Evolutionary conservation across 2,888 invertebrate species (phyloP).

Genomic region (Agonum fuliginosum): DNA sequence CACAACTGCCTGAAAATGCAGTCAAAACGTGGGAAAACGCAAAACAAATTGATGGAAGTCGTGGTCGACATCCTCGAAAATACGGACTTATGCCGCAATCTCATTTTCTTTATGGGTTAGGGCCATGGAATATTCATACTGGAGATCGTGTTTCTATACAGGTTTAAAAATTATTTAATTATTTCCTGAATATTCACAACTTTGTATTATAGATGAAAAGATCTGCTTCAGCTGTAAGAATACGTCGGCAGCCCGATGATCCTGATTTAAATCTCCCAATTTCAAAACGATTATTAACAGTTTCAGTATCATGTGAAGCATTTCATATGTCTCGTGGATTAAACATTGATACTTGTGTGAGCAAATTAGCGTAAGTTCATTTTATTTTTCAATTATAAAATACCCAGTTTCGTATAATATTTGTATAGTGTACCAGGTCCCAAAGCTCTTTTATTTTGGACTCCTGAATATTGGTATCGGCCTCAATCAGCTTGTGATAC

Average conservation of each 20-base stretch:
- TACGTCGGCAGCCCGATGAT: slow-evolving; percentile 70
- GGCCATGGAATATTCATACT: slow-evolving; percentile 73
- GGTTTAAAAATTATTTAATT: slow-evolving; percentile 62
- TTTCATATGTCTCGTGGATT: slow-evolving; percentile 65
- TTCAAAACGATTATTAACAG: slow-evolving; percentile 71
- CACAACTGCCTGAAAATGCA: slow-evolving; percentile 66
- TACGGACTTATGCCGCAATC: slow-evolving; percentile 73
- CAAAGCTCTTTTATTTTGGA: slow-evolving; percentile 75
- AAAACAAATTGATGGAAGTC: slow-evolving; percentile 60
- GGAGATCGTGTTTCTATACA: slow-evolving; percentile 73
- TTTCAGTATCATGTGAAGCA: slow-evolving; percentile 73
- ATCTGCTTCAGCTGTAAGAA: slow-evolving; percentile 71
- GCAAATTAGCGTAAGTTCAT: slow-evolving; percentile 52
- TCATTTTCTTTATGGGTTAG: slow-evolving; percentile 73
- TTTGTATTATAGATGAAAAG: slow-evolving; percentile 68
- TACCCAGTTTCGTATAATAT: not conserved
- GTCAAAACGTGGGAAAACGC: slow-evolving; percentile 69
- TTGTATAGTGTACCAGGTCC: slow-evolving; percentile 64
- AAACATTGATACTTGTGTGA: slow-evolving; percentile 42
- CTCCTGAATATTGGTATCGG: slow-evolving; percentile 75
- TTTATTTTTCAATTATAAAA: not conserved
- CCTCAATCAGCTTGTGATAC: slow-evolving; percentile 72
- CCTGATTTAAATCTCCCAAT: slow-evolving; percentile 71
- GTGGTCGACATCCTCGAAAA: slow-evolving; percentile 70
- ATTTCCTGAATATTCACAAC: not conserved